phyloP scores from a whole-genome alignment of 2,888 invertebrate species.

The Julus scandinavius region DNA sequence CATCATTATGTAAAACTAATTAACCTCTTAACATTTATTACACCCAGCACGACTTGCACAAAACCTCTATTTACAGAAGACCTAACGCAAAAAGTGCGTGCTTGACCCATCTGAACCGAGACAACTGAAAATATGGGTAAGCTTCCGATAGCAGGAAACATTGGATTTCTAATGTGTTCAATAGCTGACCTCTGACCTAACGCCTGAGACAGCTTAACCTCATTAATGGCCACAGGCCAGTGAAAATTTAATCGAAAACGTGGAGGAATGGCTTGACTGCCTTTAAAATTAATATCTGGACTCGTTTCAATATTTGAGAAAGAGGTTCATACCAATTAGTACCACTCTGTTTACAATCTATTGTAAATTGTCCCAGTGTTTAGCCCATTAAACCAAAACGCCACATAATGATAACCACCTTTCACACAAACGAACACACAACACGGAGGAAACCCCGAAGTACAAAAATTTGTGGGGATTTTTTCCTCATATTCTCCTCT shows the following conservation, averaged over 20 bases:
- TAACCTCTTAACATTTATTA: neutral
- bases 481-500: neutral
- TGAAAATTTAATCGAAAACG: neutral
- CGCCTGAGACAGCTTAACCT: neutral
- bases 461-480: neutral
- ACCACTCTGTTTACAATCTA: constrained; percentile 39
- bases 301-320: constrained; percentile 23
- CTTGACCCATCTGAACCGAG: constrained; percentile 2
- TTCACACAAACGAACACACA: neutral
- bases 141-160: neutral
- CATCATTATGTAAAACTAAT: neutral
- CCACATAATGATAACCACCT: constrained; percentile 34
- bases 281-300: constrained; percentile 22
- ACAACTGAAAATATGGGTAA: neutral
- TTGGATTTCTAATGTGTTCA: neutral
- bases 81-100: neutral
- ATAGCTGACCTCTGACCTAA: neutral
- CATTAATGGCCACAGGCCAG: neutral
- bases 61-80: neutral
- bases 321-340: constrained; percentile 29
- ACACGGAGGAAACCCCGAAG: neutral
- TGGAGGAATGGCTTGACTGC: neutral
- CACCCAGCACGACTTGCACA: neutral
- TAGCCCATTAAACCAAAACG: constrained; percentile 42
- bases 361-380: constrained; percentile 39